Evolutionary conservation across 1,140 invertebrate genomes (phyloP).

Genomic region (honey bee (Apis mellifera)): DNA sequence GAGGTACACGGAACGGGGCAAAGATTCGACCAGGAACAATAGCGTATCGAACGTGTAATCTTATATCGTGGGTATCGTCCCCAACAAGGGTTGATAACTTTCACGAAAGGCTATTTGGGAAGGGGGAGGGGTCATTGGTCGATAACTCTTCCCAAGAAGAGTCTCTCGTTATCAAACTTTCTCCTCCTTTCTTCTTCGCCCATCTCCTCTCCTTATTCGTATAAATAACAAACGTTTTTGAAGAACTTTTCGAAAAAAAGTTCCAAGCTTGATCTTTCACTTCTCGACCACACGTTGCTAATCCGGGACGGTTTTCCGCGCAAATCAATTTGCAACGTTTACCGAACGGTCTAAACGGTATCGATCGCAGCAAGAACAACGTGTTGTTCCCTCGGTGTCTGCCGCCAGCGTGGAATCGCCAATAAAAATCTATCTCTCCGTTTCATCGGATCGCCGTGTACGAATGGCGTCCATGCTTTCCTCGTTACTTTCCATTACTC

Average conservation of each 20-base stretch:
- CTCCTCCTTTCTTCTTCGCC: too few species aligned
- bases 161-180: too few species aligned
- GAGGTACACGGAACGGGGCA: constrained; percentile 1
- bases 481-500: constrained; percentile 61
- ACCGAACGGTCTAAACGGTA: background rate
- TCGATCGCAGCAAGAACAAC: constrained; percentile 4
- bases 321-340: constrained; percentile 29
- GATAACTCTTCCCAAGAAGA: constrained; percentile 28
- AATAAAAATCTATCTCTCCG: constrained; percentile 35
- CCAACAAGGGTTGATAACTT: constrained; percentile 30
- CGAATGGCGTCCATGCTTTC: constrained; percentile 50
- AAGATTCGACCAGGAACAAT: constrained; percentile 44
- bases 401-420: constrained; percentile 1
- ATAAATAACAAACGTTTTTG: too few species aligned
- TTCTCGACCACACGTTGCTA: background rate
- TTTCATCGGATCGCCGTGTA: background rate
- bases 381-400: background rate
- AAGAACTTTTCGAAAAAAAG: too few species aligned
- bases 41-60: constrained; percentile 44
- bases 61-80: constrained; percentile 33
- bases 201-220: too few species aligned
- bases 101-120: constrained; percentile 15
- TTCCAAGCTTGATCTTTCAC: too few species aligned
- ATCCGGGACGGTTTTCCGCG: background rate
- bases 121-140: constrained; percentile 41